These are phyloP conservation scores for Steinernema khuongi DNA, from an alignment of 1,140 invertebrate species.

Conservation along the genomic window DNA sequence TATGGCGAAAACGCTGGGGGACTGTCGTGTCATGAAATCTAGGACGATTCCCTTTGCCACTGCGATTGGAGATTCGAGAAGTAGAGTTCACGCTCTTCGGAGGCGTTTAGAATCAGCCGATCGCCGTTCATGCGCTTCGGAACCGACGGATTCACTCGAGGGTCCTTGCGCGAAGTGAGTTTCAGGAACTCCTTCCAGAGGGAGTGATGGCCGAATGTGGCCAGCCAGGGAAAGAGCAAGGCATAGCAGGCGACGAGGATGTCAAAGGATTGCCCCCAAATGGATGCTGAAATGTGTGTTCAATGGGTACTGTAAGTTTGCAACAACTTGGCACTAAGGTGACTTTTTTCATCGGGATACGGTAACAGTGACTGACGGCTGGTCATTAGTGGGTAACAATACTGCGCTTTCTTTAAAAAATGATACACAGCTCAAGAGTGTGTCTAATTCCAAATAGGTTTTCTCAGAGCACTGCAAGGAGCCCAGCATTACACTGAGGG, in stretches of 20 bases:
- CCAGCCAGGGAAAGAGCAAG: background rate
- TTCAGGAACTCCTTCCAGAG: background rate
- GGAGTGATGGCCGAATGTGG: background rate
- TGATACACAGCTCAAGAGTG: too few species aligned
- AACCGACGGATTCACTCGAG: background rate
- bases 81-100: constrained; percentile 7
- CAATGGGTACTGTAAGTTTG: background rate
- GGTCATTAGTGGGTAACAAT: too few species aligned
- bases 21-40: too few species aligned
- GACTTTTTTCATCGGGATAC: background rate
- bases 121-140: background rate
- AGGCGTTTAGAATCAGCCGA: background rate
- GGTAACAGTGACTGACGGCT: background rate
- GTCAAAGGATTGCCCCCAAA: background rate
- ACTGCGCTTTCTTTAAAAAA: too few species aligned
- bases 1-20: too few species aligned
- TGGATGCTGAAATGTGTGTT: background rate
- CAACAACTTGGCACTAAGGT: background rate
- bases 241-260: background rate
- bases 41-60: background rate
- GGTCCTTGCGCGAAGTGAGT: background rate
- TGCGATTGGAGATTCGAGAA: background rate
- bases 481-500: background rate
- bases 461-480: too few species aligned
- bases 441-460: too few species aligned